These are phyloP conservation scores for Macquaria ambigua DNA, from an alignment of 2,113 vertebrate species.

Conservation along the genomic window DNA sequence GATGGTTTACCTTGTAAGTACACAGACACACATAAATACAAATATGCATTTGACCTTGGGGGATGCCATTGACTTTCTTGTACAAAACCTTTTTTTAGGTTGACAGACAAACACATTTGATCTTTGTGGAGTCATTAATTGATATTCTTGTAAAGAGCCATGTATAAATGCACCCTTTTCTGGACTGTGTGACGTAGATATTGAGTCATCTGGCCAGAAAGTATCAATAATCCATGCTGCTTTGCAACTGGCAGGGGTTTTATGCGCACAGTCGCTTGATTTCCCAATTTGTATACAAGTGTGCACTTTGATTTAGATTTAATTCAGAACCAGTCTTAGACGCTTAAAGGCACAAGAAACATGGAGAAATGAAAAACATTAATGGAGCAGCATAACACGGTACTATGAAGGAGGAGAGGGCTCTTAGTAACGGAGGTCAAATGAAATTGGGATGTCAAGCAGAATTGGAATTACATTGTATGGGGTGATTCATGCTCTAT, in stretches of 20 bases:
- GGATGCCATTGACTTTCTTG: background rate
- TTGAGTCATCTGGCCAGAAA: conserved; percentile 34
- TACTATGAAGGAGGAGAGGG: conserved; percentile 8
- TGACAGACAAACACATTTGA: background rate
- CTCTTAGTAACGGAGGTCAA: conserved; percentile 58
- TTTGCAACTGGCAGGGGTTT: conserved; percentile 11
- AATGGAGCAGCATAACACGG: conserved; percentile 25
- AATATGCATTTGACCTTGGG: background rate
- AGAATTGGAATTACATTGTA: conserved; percentile 60
- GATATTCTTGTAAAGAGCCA: background rate
- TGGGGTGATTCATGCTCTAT: conserved; percentile 52
- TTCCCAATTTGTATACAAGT: conserved; percentile 35
- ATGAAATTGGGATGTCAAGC: conserved; percentile 60
- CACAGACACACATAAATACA: background rate
- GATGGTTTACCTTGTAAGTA: background rate
- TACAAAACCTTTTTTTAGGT: background rate
- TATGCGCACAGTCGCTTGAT: conserved; percentile 12
- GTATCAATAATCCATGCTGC: conserved; percentile 24
- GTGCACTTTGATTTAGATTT: conserved; percentile 33
- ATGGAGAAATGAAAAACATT: conserved; percentile 26
- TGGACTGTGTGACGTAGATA: background rate
- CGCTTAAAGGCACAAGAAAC: conserved; percentile 38
- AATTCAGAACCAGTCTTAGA: conserved; percentile 30
- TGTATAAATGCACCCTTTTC: background rate
- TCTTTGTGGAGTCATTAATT: background rate